Percentiles rank a stretch among this genome's conserved stretches.
phyloP scores from a whole-genome alignment of 2,888 invertebrate species.

The Drosophila putrida region DNA sequence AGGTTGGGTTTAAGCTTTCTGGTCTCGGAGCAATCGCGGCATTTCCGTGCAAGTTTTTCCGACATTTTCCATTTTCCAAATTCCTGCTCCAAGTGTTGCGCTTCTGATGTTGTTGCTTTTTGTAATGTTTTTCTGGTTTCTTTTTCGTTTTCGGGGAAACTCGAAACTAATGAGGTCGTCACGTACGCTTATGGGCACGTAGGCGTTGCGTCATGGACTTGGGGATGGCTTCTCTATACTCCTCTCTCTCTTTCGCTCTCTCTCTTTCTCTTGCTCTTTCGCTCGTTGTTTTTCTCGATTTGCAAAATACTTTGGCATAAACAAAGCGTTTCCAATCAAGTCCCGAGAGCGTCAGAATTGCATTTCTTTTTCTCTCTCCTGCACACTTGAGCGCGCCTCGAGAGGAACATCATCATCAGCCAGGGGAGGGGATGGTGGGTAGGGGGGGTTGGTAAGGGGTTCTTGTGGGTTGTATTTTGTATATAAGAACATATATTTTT shows the following conservation, averaged over 20 bases:
- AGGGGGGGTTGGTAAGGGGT: neutral
- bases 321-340: slow-evolving; percentile 28
- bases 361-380: slow-evolving; percentile 30
- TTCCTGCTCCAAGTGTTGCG: neutral
- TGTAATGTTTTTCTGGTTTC: neutral
- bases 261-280: neutral
- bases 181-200: slow-evolving; percentile 55
- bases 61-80: neutral
- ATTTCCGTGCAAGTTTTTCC: slow-evolving; percentile 8
- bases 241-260: neutral
- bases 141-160: slow-evolving; percentile 49
- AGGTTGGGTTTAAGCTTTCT: slow-evolving; percentile 57
- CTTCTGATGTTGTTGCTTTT: neutral
- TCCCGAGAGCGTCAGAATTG: slow-evolving; percentile 26
- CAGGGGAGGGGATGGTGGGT: neutral
- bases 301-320: slow-evolving; percentile 17
- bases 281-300: neutral
- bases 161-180: slow-evolving; percentile 74
- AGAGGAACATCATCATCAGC: slow-evolving; percentile 13
- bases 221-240: slow-evolving; percentile 22
- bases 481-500: slow-evolving; percentile 17
- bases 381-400: slow-evolving; percentile 66
- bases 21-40: slow-evolving; percentile 14
- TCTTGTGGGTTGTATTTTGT: neutral
- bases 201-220: slow-evolving; percentile 58